Evolutionary conservation across 1,140 invertebrate species (phyloP).

Genomic region (Drosophila azteca): DNA sequence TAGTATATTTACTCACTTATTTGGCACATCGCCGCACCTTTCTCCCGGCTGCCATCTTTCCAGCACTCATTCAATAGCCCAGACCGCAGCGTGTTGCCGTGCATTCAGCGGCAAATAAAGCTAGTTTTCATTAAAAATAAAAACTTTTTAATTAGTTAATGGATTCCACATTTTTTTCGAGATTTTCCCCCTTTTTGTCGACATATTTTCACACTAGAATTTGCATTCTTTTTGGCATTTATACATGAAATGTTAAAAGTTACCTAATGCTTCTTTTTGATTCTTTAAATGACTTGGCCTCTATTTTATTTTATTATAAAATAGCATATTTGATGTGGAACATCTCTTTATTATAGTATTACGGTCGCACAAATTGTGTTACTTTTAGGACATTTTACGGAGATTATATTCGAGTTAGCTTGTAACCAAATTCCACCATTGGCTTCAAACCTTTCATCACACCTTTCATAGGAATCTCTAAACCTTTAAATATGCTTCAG

Average conservation of each 20-base stretch:
- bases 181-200: not conserved
- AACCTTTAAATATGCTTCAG: constrained; percentile 7
- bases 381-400: too few species aligned
- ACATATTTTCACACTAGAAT: constrained; percentile 37
- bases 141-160: constrained; percentile 67
- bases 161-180: constrained; percentile 30
- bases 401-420: too few species aligned
- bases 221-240: constrained; percentile 7
- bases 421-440: too few species aligned
- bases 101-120: constrained; percentile 47
- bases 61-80: constrained; percentile 42
- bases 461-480: not conserved
- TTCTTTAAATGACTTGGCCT: constrained; percentile 34
- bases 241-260: constrained; percentile 30
- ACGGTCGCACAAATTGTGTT: too few species aligned
- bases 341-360: too few species aligned
- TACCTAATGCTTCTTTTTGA: constrained; percentile 15
- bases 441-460: not conserved
- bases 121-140: constrained; percentile 58
- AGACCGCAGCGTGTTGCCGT: constrained; percentile 50
- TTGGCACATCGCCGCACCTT: constrained; percentile 36
- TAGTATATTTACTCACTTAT: constrained; percentile 42
- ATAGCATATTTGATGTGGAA: not conserved
- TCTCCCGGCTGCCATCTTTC: not conserved
- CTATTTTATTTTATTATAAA: constrained; percentile 25